Evolutionary conservation across 2,888 invertebrate genomes (phyloP).

Genomic region (Eupsilia transversa): DNA sequence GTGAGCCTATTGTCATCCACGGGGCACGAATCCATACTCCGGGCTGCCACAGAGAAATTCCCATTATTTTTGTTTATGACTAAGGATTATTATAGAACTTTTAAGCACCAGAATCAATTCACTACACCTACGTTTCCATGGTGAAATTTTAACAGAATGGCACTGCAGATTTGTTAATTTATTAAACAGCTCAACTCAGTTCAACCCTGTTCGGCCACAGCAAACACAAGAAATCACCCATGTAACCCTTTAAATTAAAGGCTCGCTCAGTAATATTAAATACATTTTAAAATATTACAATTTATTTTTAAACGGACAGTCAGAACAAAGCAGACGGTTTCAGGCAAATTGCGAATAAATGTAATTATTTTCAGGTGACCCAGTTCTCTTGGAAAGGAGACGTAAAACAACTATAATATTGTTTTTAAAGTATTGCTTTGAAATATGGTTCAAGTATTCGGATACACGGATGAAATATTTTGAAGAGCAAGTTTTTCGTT

Average conservation of each 20-base stretch:
- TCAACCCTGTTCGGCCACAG: not conserved
- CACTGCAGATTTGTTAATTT: no score
- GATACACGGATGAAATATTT: no score
- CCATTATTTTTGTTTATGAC: no score
- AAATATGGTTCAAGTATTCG: not conserved
- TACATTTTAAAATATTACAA: slow-evolving; percentile 15
- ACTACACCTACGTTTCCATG: no score
- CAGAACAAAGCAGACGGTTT: not conserved
- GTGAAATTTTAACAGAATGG: no score
- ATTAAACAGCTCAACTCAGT: not conserved
- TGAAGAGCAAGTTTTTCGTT: not conserved
- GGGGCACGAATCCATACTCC: not conserved
- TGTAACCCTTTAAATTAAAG: not conserved
- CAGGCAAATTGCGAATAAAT: slow-evolving; percentile 30
- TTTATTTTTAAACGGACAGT: slow-evolving; percentile 32
- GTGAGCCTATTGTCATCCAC: not conserved
- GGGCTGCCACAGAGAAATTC: no score
- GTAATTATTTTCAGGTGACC: slow-evolving; percentile 33
- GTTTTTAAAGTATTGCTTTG: slow-evolving; percentile 9
- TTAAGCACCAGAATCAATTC: no score
- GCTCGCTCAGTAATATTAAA: not conserved
- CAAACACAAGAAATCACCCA: not conserved
- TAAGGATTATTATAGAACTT: no score
- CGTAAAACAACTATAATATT: not conserved
- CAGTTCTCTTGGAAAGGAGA: slow-evolving; percentile 16